These are phyloP conservation scores for Hafferia zeledoni DNA, from an alignment of 2,797 vertebrate species.

Conservation along the genomic window DNA sequence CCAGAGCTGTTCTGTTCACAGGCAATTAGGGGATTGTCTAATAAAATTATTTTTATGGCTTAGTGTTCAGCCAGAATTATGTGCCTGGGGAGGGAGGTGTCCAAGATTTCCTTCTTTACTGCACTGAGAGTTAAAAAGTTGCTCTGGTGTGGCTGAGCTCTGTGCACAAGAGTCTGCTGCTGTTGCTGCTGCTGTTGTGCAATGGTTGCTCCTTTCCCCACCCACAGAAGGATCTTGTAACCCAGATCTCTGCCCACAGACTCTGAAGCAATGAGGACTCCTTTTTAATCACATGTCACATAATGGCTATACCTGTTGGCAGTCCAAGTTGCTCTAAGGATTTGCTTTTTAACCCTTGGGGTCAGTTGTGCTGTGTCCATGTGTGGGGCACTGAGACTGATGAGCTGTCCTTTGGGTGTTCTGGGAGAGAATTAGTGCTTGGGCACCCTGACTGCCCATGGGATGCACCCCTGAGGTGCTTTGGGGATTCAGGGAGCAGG, in stretches of 20 bases:
- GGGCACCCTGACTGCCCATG: background rate
- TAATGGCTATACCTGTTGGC: accelerated
- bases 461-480: background rate
- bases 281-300: background rate
- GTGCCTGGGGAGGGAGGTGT: background rate
- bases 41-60: background rate
- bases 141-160: background rate
- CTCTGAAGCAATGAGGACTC: background rate
- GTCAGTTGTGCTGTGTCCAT: background rate
- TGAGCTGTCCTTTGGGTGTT: background rate
- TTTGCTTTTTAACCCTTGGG: background rate
- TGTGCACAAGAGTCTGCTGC: background rate
- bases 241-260: background rate
- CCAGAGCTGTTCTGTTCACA: background rate
- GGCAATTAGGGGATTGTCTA: background rate
- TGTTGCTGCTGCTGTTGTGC: background rate
- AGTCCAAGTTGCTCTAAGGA: background rate
- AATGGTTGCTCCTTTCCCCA: background rate
- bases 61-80: background rate
- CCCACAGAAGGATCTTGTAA: background rate
- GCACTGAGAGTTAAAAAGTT: background rate
- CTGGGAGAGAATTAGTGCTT: background rate
- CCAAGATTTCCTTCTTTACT: background rate
- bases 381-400: background rate
- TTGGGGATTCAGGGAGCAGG: background rate